phyloP scores from a whole-genome alignment of 2,888 invertebrate genomes.

The Pachymerium ferrugineum region DNA sequence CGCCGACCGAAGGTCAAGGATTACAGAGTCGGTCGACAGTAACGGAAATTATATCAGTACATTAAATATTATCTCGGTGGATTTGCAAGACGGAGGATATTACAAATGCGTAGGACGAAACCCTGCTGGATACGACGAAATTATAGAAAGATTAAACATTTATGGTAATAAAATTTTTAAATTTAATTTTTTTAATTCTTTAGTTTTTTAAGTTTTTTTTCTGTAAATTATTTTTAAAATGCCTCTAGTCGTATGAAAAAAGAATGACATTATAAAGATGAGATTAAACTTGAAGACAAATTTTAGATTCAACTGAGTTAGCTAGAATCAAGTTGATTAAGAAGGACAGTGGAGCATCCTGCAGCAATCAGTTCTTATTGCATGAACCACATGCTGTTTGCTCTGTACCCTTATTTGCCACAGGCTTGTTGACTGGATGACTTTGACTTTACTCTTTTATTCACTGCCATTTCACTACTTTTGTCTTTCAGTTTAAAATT shows the following conservation, averaged over 20 bases:
- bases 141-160: background rate
- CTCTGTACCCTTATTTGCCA: conserved; percentile 15
- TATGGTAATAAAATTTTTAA: conserved; percentile 12
- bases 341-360: conserved; percentile 14
- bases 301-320: conserved; percentile 16
- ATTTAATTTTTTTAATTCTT: background rate
- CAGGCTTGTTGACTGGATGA: background rate
- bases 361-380: conserved; percentile 27
- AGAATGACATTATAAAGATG: background rate
- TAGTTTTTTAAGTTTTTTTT: background rate
- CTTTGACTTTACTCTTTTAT: background rate
- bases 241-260: no score
- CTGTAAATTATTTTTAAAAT: background rate
- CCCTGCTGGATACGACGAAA: background rate
- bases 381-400: conserved; percentile 20
- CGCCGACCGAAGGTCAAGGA: conserved; percentile 2
- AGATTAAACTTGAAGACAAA: background rate
- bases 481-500: background rate
- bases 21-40: conserved; percentile 9
- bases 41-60: conserved; percentile 25
- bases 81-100: conserved; percentile 31
- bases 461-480: background rate
- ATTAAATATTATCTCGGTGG: conserved; percentile 17
- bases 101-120: conserved; percentile 28
- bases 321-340: conserved; percentile 15